A percentile compares a stretch with the other conserved stretches of the same genome.
phyloP scores from a whole-genome alignment of 2,888 invertebrate species.

The Eumacrocentrus americanus region DNA sequence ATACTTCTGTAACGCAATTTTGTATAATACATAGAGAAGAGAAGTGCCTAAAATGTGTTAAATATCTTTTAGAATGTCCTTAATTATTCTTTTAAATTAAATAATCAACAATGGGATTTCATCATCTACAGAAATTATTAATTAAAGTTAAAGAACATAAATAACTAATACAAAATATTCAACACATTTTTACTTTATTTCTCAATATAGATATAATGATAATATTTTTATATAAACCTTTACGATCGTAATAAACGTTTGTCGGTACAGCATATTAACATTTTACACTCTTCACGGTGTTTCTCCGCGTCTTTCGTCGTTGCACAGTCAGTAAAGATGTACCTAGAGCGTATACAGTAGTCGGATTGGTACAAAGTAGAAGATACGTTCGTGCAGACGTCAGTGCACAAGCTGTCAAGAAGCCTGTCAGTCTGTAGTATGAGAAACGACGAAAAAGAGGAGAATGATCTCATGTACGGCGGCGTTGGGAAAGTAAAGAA shows the following conservation, averaged over 20 bases:
- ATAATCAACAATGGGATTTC: too few relatives aligned
- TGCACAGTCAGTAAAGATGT: not conserved
- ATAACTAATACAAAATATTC: too few relatives aligned
- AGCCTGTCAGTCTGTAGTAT: constrained; percentile 32
- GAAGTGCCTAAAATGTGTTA: too few relatives aligned
- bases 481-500: constrained; percentile 6
- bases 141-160: too few relatives aligned
- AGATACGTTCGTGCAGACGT: constrained; percentile 19
- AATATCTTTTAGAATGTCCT: too few relatives aligned
- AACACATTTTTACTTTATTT: too few relatives aligned
- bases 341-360: not conserved
- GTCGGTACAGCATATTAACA: not conserved
- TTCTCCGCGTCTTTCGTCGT: constrained; percentile 13
- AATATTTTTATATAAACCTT: too few relatives aligned
- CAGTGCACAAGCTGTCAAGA: constrained; percentile 32
- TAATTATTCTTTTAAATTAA: too few relatives aligned
- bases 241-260: not conserved
- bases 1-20: too few relatives aligned
- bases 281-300: not conserved
- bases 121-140: too few relatives aligned
- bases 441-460: not conserved
- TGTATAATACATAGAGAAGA: too few relatives aligned
- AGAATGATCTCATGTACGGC: constrained; percentile 3
- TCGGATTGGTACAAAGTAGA: constrained; percentile 15
- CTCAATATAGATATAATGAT: too few relatives aligned